Conservation (phyloP, 2,888 invertebrate genomes). For the Scaeva pyrastri region DNA sequence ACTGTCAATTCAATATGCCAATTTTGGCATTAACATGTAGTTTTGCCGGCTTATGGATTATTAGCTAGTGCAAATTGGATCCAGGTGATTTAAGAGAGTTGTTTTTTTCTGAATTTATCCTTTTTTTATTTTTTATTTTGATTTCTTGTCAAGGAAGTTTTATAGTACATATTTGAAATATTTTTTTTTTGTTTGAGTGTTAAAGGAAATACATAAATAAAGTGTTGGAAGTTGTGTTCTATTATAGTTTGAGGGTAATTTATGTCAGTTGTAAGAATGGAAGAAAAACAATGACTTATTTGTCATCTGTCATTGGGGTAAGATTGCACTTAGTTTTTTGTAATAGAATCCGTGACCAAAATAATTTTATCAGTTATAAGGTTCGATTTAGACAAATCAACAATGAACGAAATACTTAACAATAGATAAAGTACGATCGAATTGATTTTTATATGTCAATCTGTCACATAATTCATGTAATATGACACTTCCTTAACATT, state of each 20-base stretch:
- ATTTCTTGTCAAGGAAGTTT: constrained; percentile 21
- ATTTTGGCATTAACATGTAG: constrained; percentile 59
- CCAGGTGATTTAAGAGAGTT: constrained; percentile 16
- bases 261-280: not conserved
- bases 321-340: no score
- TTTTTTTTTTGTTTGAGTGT: not conserved
- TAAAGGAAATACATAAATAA: not conserved
- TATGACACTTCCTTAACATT: no score
- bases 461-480: no score
- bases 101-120: constrained; percentile 15
- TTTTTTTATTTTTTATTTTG: not conserved
- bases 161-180: not conserved
- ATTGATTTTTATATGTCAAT: no score
- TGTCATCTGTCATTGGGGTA: not conserved
- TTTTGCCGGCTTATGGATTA: constrained; percentile 53
- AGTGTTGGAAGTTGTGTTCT: not conserved
- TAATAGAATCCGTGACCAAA: no score
- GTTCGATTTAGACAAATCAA: no score
- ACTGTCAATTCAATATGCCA: constrained; percentile 58
- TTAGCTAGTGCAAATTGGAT: constrained; percentile 12
- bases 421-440: no score
- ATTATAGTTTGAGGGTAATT: not conserved
- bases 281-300: not conserved
- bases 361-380: no score
- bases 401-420: no score